Evolutionary conservation across 2,113 vertebrate species (phyloP).

Genomic region (Tragelaphus strepsiceros): DNA sequence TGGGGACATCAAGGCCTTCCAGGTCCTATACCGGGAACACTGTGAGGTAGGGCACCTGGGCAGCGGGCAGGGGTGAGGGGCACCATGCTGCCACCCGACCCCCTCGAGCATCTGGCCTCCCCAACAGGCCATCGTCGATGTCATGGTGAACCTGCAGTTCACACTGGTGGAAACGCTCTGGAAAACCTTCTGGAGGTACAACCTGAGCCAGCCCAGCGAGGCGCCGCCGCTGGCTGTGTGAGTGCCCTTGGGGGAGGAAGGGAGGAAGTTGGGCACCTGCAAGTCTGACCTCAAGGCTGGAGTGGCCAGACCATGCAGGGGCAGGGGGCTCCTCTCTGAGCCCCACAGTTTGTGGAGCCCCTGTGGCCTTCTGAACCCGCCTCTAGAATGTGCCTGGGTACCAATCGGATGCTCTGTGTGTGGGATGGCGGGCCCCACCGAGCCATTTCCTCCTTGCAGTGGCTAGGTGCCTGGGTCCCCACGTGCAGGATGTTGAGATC

Average conservation of each 20-base stretch:
- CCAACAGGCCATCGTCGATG: constrained; percentile 89
- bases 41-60: constrained; percentile 84
- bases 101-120: not conserved
- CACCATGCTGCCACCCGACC: rapidly evolving
- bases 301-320: not conserved
- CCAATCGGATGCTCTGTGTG: not conserved
- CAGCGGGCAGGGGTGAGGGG: rapidly evolving
- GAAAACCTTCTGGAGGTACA: constrained; percentile 95
- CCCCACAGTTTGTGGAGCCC: not conserved
- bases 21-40: constrained; percentile 91
- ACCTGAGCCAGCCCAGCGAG: constrained; percentile 85
- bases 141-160: constrained; percentile 95
- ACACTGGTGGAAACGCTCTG: constrained; percentile 92
- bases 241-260: constrained; percentile 49
- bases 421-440: not conserved
- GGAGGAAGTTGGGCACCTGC: no score
- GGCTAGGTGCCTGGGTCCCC: not conserved
- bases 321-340: not conserved
- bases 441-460: not conserved
- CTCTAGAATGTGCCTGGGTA: not conserved
- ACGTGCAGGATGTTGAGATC: not conserved
- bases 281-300: not conserved
- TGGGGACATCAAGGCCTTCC: constrained; percentile 88
- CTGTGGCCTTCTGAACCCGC: not conserved
- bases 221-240: constrained; percentile 83